These are phyloP conservation scores for Microtus montanus DNA, from an alignment of 2,113 vertebrate genomes.

Conservation along the genomic window DNA sequence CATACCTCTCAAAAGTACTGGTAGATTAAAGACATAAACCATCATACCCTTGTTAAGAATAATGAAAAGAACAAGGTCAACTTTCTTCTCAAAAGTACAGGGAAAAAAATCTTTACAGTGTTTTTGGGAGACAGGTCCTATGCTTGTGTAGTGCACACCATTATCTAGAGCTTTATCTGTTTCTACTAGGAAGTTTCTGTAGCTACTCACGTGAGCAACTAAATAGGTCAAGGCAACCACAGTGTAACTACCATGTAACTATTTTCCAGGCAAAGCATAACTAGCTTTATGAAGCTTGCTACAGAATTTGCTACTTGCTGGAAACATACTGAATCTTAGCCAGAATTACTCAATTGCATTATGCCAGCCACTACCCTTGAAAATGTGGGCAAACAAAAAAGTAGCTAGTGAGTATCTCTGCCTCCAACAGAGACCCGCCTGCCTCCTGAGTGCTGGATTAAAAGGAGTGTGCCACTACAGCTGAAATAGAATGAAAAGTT, in stretches of 20 bases:
- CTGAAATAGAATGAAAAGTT: too few relatives aligned
- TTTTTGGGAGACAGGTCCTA: neutral
- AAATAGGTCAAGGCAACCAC: conserved; percentile 35
- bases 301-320: conserved; percentile 5
- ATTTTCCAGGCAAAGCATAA: neutral
- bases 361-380: neutral
- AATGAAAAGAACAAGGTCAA: neutral
- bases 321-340: neutral
- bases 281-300: neutral
- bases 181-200: neutral
- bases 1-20: neutral
- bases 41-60: neutral
- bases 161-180: neutral
- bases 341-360: neutral
- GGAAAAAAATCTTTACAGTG: neutral
- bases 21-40: neutral
- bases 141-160: neutral
- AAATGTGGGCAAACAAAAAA: conserved; percentile 26
- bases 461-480: neutral
- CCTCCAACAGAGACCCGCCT: neutral
- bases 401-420: neutral
- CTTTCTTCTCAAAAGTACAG: neutral
- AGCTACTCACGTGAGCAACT: neutral
- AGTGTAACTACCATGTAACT: conserved; percentile 1
- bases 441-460: neutral